These are phyloP conservation scores for Drosophila siamana DNA, from an alignment of 2,888 invertebrate genomes.

Conservation along the genomic window DNA sequence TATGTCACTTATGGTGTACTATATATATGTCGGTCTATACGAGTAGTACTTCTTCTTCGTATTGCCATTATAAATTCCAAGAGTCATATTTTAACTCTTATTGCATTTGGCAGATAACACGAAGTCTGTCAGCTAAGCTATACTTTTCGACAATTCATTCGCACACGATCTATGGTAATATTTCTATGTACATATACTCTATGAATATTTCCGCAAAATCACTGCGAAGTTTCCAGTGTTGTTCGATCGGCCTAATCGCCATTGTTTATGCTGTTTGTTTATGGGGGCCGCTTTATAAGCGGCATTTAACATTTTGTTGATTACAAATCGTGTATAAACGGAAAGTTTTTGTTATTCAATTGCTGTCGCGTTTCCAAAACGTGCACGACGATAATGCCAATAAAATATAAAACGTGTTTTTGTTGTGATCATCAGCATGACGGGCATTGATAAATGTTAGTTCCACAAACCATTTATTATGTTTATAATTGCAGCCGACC, in stretches of 20 bases:
- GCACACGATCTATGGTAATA: background rate
- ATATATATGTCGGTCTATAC: background rate
- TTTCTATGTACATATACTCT: no score
- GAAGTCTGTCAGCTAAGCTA: slow-evolving; percentile 21
- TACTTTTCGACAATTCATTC: slow-evolving; percentile 9
- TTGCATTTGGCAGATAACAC: slow-evolving; percentile 74
- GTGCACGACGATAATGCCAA: slow-evolving; percentile 55
- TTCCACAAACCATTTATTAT: slow-evolving; percentile 16
- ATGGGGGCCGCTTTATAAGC: slow-evolving; percentile 37
- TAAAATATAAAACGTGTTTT: slow-evolving; percentile 54
- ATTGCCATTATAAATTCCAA: slow-evolving; percentile 61
- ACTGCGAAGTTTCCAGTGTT: slow-evolving; percentile 21
- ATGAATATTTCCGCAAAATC: slow-evolving; percentile 39
- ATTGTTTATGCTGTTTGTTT: slow-evolving; percentile 22
- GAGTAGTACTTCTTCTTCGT: slow-evolving; percentile 27
- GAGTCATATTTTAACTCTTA: slow-evolving; percentile 56
- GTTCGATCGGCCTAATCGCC: slow-evolving; percentile 13
- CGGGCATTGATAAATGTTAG: slow-evolving; percentile 39
- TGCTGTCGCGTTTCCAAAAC: slow-evolving; percentile 69
- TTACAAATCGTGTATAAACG: slow-evolving; percentile 54
- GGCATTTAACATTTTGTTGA: slow-evolving; percentile 21
- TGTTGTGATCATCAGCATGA: slow-evolving; percentile 45
- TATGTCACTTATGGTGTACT: slow-evolving; percentile 7
- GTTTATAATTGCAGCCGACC: slow-evolving; percentile 25
- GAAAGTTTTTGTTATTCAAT: slow-evolving; percentile 69